Conservation (phyloP, 1,140 invertebrate genomes). For the Anagrus nilaparvatae region DNA sequence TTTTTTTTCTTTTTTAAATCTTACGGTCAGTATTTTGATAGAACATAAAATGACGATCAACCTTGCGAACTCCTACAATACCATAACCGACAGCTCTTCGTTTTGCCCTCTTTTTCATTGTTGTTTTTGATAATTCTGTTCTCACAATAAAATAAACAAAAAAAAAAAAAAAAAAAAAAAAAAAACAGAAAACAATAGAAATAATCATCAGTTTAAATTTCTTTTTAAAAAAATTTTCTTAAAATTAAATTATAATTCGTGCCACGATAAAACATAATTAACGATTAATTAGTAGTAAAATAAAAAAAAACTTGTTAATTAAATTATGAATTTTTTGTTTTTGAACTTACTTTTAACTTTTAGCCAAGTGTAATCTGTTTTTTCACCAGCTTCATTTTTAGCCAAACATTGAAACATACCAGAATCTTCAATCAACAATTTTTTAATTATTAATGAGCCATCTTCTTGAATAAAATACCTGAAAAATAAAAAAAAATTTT, state of each 20-base stretch:
- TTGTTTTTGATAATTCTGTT: slow-evolving; percentile 30
- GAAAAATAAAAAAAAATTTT: too few species aligned
- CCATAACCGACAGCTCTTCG: slow-evolving; percentile 41
- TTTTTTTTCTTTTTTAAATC: slow-evolving; percentile 24
- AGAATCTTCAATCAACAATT: slow-evolving; percentile 73
- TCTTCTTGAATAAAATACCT: slow-evolving; percentile 65
- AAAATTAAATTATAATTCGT: too few species aligned
- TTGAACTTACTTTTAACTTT: slow-evolving; percentile 95
- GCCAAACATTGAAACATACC: slow-evolving; percentile 96
- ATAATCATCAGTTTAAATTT: too few species aligned
- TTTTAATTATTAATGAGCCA: slow-evolving; percentile 72
- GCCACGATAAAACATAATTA: slow-evolving; percentile 4
- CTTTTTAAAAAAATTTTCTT: too few species aligned
- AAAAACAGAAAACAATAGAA: too few species aligned
- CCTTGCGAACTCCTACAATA: slow-evolving; percentile 40
- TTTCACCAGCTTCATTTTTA: slow-evolving; percentile 77
- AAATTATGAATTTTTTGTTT: slow-evolving; percentile 13
- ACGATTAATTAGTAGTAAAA: not conserved
- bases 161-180: too few species aligned
- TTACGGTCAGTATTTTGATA: slow-evolving; percentile 42
- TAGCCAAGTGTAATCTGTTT: slow-evolving; percentile 82
- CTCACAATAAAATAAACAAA: slow-evolving; percentile 18
- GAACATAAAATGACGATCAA: slow-evolving; percentile 40
- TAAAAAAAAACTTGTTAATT: not conserved
- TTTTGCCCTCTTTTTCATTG: slow-evolving; percentile 33